Evolutionary conservation across 2,888 invertebrate species (phyloP), one percentile per base, ranked within the genome.

Genomic region (Stenotaenia linearis): DNA sequence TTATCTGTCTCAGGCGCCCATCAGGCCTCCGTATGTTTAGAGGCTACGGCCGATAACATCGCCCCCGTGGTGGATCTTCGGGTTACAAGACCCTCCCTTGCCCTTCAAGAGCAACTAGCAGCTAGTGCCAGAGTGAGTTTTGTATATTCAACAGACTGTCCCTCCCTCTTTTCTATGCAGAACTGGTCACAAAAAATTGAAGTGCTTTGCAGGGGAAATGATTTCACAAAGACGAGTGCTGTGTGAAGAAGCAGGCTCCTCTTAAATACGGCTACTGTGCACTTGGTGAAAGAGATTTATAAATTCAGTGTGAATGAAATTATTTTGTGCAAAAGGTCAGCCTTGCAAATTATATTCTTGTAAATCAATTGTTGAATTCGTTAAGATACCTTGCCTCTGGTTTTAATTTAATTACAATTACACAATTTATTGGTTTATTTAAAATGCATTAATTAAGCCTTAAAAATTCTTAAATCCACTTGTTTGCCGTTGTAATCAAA

Each of bases 1-100:
- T 69, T 69, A 69, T 69, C 69, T 69, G 69, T 69, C 69, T 69
- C 69, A 69, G 69, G 69, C 69, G 69, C 69, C 69, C 69, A 69
- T 69, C 69, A 69, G 69, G 69, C 28, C 69, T 69, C 69, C 69
- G 69, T 69, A 69, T 69, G 69, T 69, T 69, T 69, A n/a, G 25
- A 69, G 69, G 69, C 69, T 69, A 69, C 10, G 69, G 69, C 69
- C 69, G 69, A 69, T 69, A 69, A 69, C 69, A 69, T 69, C 69
- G 28, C 4, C 25, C 50, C 69, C 69, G 69, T 69, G 69, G 69
- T 69, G 69, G 28, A 69, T 69, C 69, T 69, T 69, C 69, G 69
- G 69, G 69, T 69, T 69, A 69, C 69, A 69, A 69, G 69, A 69
- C 69, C 28, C 69, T 69, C 69, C 69, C 69, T 69, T 69, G 28